A percentile compares a stretch with the other conserved stretches of the same genome.
Evolutionary conservation across 2,888 invertebrate genomes (phyloP).

Genomic region (Trichopoda pennipes): DNA sequence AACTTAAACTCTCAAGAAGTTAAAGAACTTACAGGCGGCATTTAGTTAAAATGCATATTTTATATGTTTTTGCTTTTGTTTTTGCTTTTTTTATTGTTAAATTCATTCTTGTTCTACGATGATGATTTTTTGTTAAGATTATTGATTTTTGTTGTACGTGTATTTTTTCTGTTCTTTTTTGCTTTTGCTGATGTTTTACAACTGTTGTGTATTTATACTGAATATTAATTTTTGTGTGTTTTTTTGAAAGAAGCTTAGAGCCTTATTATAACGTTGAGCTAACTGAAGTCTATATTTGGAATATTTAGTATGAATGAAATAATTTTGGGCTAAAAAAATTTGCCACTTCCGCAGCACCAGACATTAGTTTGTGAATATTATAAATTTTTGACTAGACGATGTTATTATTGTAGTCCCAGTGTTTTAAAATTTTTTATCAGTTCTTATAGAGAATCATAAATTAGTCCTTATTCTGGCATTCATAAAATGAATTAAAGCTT

Average conservation of each 20-base stretch:
- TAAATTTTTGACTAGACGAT: no score
- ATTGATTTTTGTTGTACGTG: slow-evolving; percentile 42
- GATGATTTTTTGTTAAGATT: slow-evolving; percentile 54
- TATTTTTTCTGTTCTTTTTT: slow-evolving; percentile 7
- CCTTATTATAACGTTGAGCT: neutral
- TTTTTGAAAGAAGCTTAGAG: slow-evolving; percentile 17
- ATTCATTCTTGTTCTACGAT: slow-evolving; percentile 13
- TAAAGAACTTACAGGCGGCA: slow-evolving; percentile 55
- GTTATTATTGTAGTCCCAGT: no score
- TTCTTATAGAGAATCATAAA: no score
- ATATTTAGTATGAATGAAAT: slow-evolving; percentile 28
- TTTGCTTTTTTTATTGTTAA: slow-evolving; percentile 7
- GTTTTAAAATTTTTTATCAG: no score
- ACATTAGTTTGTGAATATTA: neutral
- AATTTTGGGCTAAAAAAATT: slow-evolving; percentile 8
- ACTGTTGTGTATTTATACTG: slow-evolving; percentile 47
- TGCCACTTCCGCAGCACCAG: neutral
- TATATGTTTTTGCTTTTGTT: slow-evolving; percentile 28
- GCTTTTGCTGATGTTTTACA: slow-evolving; percentile 60
- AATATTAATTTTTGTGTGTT: slow-evolving; percentile 59
- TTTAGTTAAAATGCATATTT: slow-evolving; percentile 58
- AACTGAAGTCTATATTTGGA: neutral
- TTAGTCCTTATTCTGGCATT: no score
- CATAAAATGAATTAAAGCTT: no score
- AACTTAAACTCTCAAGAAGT: slow-evolving; percentile 1